Conservation (phyloP, 1,140 invertebrate species). For the Trichogramma pretiosum region DNA sequence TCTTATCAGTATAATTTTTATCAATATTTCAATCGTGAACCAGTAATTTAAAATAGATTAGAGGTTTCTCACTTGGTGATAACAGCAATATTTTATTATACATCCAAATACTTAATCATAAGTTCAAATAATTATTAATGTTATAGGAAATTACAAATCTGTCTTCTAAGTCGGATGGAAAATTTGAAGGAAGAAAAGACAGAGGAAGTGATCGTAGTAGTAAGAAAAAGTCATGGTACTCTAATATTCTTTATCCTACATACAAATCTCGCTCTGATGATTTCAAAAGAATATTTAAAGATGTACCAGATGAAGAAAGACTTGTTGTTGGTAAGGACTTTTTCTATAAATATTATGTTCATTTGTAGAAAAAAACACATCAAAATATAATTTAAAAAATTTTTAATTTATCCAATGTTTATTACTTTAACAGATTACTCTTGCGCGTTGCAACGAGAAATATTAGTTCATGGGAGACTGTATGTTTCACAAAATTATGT, state of each 20-base stretch:
- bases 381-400: slow-evolving; percentile 3
- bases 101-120: no score
- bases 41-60: no score
- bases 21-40: no score
- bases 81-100: no score
- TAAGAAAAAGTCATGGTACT: slow-evolving; percentile 77
- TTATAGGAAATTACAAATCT: slow-evolving; percentile 28
- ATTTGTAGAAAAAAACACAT: background rate
- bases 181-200: slow-evolving; percentile 35
- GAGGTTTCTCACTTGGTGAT: background rate
- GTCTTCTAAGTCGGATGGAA: slow-evolving; percentile 30
- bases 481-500: slow-evolving; percentile 90
- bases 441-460: slow-evolving; percentile 90
- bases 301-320: slow-evolving; percentile 80
- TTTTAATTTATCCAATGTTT: slow-evolving; percentile 12
- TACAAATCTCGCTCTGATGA: slow-evolving; percentile 89
- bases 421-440: slow-evolving; percentile 72
- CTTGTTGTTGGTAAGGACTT: slow-evolving; percentile 76
- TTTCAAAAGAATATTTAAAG: slow-evolving; percentile 87
- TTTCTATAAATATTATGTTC: background rate
- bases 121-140: slow-evolving; percentile 6
- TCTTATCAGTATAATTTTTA: no score
- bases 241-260: slow-evolving; percentile 81
- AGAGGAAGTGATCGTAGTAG: slow-evolving; percentile 41
- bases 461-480: slow-evolving; percentile 82